Evolutionary conservation across 2,797 vertebrate species (phyloP).

Genomic region (Poeciliopsis paucimaculata): DNA sequence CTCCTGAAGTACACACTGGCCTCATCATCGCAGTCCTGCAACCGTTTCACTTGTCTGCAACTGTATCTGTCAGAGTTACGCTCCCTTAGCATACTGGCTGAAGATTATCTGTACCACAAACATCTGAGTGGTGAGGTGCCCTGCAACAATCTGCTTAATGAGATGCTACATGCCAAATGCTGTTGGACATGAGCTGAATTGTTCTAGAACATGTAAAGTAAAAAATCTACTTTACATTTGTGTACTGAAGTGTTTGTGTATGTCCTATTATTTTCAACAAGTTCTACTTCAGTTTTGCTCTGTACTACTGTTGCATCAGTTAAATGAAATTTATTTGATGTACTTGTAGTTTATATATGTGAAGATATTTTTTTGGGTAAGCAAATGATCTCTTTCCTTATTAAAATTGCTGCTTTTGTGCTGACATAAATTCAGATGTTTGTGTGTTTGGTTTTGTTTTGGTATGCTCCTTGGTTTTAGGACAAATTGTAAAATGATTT

Average conservation of each 20-base stretch:
- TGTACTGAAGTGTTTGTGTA: not conserved
- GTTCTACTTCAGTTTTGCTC: not conserved
- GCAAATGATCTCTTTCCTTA: not conserved
- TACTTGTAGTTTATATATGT: not conserved
- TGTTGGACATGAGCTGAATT: constrained; percentile 65
- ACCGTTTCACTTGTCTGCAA: constrained; percentile 89
- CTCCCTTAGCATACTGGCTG: constrained; percentile 86
- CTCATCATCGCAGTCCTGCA: constrained; percentile 83
- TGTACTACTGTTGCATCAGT: not conserved
- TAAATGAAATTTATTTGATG: not conserved
- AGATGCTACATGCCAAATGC: constrained; percentile 93
- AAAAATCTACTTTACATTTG: not conserved
- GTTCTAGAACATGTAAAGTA: not conserved
- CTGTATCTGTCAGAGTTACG: constrained; percentile 87
- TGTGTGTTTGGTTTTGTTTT: not conserved
- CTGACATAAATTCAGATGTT: not conserved
- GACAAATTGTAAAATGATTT: not conserved
- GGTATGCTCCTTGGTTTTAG: not conserved
- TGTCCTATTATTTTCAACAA: not conserved
- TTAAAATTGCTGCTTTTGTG: not conserved
- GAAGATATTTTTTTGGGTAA: not conserved
- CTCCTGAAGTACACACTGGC: constrained; percentile 89
- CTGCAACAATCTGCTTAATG: constrained; percentile 92
- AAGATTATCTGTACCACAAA: constrained; percentile 92
- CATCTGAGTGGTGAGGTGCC: constrained; percentile 90